These are phyloP conservation scores for Dasypogon diadema DNA, from an alignment of 2,888 invertebrate species.

Conservation along the genomic window DNA sequence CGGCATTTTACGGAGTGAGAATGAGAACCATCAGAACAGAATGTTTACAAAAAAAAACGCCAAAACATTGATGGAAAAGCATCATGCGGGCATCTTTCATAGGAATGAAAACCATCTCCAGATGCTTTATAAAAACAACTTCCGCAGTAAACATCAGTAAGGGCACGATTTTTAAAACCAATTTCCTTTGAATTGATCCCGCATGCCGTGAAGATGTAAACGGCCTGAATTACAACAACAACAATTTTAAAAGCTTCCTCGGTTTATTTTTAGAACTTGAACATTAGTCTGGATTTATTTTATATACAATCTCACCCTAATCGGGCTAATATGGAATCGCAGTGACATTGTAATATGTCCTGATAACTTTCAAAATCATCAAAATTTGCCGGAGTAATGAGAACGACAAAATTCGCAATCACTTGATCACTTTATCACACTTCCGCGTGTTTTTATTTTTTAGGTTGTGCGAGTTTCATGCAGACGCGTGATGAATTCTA, in stretches of 20 bases:
- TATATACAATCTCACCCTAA: constrained; percentile 57
- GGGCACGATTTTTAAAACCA: constrained; percentile 7
- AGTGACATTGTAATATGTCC: constrained; percentile 24
- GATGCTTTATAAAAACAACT: not conserved
- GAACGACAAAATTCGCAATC: not conserved
- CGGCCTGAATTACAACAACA: not conserved
- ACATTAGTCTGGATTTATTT: constrained; percentile 1
- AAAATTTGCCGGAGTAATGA: not conserved
- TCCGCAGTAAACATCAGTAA: constrained; percentile 4
- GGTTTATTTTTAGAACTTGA: constrained; percentile 16
- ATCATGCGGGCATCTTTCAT: not conserved
- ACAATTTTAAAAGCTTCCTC: not conserved
- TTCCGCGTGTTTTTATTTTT: constrained; percentile 25
- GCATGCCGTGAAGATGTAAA: not conserved
- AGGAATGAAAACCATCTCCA: not conserved
- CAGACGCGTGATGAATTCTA: constrained; percentile 22
- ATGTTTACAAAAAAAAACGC: not conserved
- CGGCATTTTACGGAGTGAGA: not conserved
- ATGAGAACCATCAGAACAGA: not conserved
- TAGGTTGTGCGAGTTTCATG: not conserved
- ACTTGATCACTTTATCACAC: constrained; percentile 17
- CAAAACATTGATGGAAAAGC: not conserved
- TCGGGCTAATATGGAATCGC: constrained; percentile 56
- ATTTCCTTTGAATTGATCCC: constrained; percentile 19
- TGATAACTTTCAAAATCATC: not conserved